Base-by-base conservation (phyloP, 2,888 invertebrate species). In the Disparrhopalites patrizii region DNA sequence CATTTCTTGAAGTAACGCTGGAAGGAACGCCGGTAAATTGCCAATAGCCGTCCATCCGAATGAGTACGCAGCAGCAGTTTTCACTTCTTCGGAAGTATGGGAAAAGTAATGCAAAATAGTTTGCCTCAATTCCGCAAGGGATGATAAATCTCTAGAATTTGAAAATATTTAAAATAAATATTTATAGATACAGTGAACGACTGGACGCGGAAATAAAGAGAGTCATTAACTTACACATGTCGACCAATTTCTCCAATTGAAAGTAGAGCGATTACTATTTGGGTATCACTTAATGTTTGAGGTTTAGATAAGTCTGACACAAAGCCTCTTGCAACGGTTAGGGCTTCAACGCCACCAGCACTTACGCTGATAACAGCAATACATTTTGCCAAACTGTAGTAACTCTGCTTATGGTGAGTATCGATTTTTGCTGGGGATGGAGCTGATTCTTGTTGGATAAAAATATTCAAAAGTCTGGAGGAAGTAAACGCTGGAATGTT, bases 211-310 rank as follows among this genome's bases (percentile, higher is more conserved):
- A 15, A 13, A 36, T 15, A 13, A 43, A 43, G n/a, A 4, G 43
- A 28, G 23, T 18, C 20, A 38, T 13, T 10, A 20, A 83, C 88
- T 85, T 81, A 91, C 89, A 94, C 86, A 77, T 93, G 91, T 71
- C 93, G 84, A 5, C 99, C 99, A 76, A 99, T 95, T 84, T 99
- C 99, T 0, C 98, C 99, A 73, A 99, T 88, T 25, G 97, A 92
- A 31, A 98, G 83, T 67, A 99, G 82, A 27, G 95, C 91, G 82
- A 99, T 97, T 76, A 97, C 89, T 77, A 91, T 89, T 73, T 93
- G 90, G 1, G 89, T 86, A 78, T 93, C 93, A 66, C 83, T 84
- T 66, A 85, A 82, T 54, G 86, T 50, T 87, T 85, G 18, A 90
- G 86, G 78, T 91, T 90, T 68, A 84, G 84, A 72, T 91, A 84